Conservation (phyloP, 2,888 invertebrate species). For the Drosophila gaucha region DNA sequence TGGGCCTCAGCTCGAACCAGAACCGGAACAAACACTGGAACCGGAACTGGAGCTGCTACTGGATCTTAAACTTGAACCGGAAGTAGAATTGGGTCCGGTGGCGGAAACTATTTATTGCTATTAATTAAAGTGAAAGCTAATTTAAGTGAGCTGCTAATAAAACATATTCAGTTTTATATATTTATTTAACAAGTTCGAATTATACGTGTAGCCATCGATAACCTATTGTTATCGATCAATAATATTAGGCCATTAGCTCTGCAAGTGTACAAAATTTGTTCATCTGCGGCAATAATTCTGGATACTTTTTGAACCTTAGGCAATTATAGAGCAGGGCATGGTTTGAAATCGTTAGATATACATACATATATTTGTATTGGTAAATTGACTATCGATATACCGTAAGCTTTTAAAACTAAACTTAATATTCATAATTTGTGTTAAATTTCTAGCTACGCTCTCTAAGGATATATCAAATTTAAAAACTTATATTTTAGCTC, state of each 20-base stretch:
- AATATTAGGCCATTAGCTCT: conserved; percentile 11
- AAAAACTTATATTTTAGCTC: not conserved
- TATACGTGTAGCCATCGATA: conserved; percentile 30
- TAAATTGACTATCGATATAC: not conserved
- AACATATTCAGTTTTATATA: conserved; percentile 27
- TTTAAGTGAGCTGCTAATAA: conserved; percentile 40
- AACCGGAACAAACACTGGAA: not conserved
- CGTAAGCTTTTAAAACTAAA: not conserved
- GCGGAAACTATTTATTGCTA: conserved; percentile 53
- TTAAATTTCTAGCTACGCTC: not conserved
- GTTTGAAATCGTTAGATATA: not conserved
- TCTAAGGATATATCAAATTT: not conserved
- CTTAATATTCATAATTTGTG: not conserved
- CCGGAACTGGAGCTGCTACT: not conserved
- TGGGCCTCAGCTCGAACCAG: not conserved
- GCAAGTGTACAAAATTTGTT: not conserved
- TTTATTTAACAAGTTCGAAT: conserved; percentile 38
- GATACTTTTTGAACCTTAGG: no score
- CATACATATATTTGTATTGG: not conserved
- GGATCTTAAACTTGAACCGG: not conserved
- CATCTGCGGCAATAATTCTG: no score
- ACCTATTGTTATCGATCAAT: conserved; percentile 16
- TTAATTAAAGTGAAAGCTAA: conserved; percentile 47
- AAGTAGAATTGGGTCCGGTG: not conserved
- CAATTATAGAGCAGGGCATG: not conserved